A percentile compares a stretch with the other conserved stretches of the same genome.
Conservation (phyloP, 1,140 invertebrate genomes). For the Teleogryllus occipitalis region DNA sequence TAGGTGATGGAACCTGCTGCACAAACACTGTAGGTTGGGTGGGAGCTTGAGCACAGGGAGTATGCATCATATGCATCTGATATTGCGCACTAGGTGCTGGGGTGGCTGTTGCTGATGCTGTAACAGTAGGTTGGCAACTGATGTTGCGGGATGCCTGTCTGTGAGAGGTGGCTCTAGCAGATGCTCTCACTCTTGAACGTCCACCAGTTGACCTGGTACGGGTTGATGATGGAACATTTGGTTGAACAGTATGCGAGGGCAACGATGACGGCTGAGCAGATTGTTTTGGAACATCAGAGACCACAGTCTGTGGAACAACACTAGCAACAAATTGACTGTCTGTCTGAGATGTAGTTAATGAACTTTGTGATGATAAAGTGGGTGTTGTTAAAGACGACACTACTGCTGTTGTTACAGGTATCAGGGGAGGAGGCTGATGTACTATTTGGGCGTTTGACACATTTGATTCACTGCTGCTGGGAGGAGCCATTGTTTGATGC, state of each 20-base stretch:
- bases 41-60: slow-evolving; percentile 12
- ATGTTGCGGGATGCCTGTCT: not conserved
- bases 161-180: not conserved
- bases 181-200: not conserved
- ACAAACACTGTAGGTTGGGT: slow-evolving; percentile 51
- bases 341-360: not conserved
- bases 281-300: not conserved
- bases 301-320: not conserved
- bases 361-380: not conserved
- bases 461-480: not conserved
- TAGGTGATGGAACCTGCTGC: slow-evolving; percentile 54
- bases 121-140: not conserved
- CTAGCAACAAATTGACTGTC: not conserved
- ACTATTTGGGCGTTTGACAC: not conserved
- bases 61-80: slow-evolving; percentile 6
- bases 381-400: not conserved
- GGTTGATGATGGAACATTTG: too few species aligned
- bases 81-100: not conserved
- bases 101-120: not conserved
- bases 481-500: not conserved
- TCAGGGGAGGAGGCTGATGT: not conserved
- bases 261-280: not conserved
- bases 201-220: not conserved
- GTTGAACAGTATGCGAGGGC: too few species aligned
- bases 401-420: not conserved